These are phyloP conservation scores for Augiades crinisus DNA, from an alignment of 2,888 invertebrate species.

Conservation along the genomic window DNA sequence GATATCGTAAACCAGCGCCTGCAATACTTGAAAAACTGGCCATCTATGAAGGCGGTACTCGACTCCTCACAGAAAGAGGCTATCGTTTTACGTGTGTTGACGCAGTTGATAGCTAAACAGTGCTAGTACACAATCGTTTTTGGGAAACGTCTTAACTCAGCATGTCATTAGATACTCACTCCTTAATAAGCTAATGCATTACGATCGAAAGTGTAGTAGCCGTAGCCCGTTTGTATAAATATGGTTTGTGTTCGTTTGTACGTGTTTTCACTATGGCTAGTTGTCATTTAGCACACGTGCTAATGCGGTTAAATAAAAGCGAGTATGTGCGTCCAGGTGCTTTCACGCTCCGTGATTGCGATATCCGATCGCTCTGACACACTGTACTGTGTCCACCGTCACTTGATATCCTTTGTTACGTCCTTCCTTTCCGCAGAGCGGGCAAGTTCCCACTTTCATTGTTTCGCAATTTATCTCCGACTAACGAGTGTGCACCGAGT, in stretches of 20 bases:
- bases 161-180: conserved; percentile 20
- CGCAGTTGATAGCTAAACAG: too few species aligned
- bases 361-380: conserved; percentile 63
- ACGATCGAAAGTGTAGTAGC: conserved; percentile 56
- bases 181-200: conserved; percentile 33
- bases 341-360: conserved; percentile 68
- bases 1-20: conserved; percentile 67
- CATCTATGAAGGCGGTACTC: conserved; percentile 77
- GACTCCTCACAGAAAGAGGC: conserved; percentile 19
- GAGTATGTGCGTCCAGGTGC: conserved; percentile 57
- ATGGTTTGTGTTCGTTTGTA: conserved; percentile 45
- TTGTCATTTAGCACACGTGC: conserved; percentile 73
- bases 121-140: neutral
- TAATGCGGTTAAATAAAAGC: conserved; percentile 65
- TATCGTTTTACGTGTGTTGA: too few species aligned
- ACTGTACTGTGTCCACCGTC: conserved; percentile 47
- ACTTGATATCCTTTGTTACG: conserved; percentile 47
- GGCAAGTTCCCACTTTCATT: conserved; percentile 34
- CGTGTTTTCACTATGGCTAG: conserved; percentile 62
- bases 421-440: conserved; percentile 39
- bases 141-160: conserved; percentile 20
- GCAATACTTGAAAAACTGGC: conserved; percentile 77
- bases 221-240: conserved; percentile 48
- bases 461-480: conserved; percentile 22
- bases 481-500: conserved; percentile 1